A percentile compares a stretch with the other conserved stretches of the same genome.
phyloP scores from a whole-genome alignment of 2,888 invertebrate genomes.

The Ecliptopera silaceata region DNA sequence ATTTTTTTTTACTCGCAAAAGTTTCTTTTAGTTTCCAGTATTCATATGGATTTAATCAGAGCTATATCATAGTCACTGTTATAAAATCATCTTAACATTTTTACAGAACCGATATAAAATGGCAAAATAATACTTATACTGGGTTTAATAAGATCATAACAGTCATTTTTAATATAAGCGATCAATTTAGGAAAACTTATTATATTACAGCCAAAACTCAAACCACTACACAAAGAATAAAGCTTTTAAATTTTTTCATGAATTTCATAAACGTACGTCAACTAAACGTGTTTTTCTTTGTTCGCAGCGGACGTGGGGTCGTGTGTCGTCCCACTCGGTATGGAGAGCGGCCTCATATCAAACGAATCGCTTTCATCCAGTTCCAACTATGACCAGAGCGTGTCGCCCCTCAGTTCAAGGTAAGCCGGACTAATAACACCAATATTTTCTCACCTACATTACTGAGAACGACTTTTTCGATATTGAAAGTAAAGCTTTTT shows the following conservation, averaged over 20 bases:
- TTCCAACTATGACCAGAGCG: conserved; percentile 93
- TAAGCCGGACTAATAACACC: conserved; percentile 62
- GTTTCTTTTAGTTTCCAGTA: too few relatives aligned
- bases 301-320: conserved; percentile 81
- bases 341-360: conserved; percentile 93
- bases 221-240: neutral
- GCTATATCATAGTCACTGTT: too few relatives aligned
- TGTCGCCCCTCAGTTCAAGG: conserved; percentile 95
- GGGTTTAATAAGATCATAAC: too few relatives aligned
- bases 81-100: too few relatives aligned
- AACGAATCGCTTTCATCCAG: conserved; percentile 93
- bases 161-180: neutral
- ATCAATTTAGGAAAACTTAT: neutral
- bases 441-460: neutral
- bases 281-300: conserved; percentile 17
- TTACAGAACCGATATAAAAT: too few relatives aligned
- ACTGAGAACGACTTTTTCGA: too few relatives aligned
- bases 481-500: too few relatives aligned
- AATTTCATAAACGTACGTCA: neutral
- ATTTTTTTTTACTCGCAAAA: too few relatives aligned
- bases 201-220: neutral
- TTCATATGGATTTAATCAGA: too few relatives aligned
- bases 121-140: too few relatives aligned
- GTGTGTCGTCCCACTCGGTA: conserved; percentile 90
- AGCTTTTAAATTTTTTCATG: neutral